Percentiles rank a stretch among this genome's conserved stretches.
Evolutionary conservation across 2,113 vertebrate genomes (phyloP).

Genomic region (Microcebus lehilahytsara): DNA sequence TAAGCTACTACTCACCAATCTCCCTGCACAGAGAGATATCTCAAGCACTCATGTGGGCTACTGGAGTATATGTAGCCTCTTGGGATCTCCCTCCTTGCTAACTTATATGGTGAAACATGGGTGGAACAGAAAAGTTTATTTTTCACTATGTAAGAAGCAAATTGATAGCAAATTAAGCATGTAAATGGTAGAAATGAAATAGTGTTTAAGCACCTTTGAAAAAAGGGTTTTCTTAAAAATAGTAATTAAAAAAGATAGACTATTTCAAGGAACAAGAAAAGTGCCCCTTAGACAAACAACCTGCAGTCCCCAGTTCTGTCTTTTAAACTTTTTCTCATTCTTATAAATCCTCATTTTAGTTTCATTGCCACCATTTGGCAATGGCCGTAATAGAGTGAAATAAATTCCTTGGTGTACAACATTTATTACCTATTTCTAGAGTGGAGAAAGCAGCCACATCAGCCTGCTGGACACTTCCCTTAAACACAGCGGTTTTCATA

Average conservation of each 20-base stretch:
- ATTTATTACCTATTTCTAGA: not conserved
- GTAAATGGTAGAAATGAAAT: not conserved
- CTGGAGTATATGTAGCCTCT: not conserved
- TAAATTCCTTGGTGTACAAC: not conserved
- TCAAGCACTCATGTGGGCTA: not conserved
- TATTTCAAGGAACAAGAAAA: not conserved
- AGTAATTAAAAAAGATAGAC: not conserved
- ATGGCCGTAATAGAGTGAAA: not conserved
- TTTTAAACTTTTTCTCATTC: not conserved
- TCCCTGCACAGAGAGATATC: not conserved
- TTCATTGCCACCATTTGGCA: not conserved
- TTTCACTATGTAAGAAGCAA: conserved; percentile 6
- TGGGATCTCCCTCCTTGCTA: not conserved
- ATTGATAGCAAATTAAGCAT: not conserved
- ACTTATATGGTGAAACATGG: not conserved
- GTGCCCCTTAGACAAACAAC: not conserved
- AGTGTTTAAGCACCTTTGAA: not conserved
- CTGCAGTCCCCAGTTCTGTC: not conserved
- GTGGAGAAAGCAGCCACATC: not conserved
- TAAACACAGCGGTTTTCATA: not conserved
- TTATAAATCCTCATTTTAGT: not conserved
- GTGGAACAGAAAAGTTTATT: not conserved
- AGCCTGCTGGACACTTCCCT: not conserved
- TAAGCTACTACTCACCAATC: not conserved
- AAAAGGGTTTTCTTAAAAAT: not conserved